Evolutionary conservation across 2,888 invertebrate genomes (phyloP).

Genomic region (Marronus borbonicus): DNA sequence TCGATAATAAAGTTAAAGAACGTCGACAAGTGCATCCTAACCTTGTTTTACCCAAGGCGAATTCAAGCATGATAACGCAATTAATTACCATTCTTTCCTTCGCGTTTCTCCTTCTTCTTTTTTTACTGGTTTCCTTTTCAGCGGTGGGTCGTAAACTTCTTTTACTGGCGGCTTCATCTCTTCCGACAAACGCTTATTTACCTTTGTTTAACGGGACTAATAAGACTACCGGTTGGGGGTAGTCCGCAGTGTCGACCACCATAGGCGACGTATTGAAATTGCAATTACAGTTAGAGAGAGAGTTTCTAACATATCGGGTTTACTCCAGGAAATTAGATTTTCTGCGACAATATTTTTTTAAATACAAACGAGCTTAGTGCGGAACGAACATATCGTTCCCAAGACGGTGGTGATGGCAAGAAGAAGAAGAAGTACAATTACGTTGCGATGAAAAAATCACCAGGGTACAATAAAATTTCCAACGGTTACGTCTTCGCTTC

Average conservation of each 20-base stretch:
- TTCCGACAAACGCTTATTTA: conserved; percentile 9
- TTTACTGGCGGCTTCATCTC: background rate
- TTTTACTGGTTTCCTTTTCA: background rate
- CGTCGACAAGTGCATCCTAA: conserved; percentile 31
- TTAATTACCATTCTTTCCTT: conserved; percentile 28
- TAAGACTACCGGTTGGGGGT: background rate
- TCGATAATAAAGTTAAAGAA: conserved; percentile 23
- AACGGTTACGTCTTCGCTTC: conserved; percentile 30
- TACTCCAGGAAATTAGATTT: conserved; percentile 27
- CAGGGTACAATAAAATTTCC: conserved; percentile 43
- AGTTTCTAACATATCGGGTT: conserved; percentile 9
- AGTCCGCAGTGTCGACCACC: conserved; percentile 10
- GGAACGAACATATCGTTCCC: conserved; percentile 40
- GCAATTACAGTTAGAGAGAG: conserved; percentile 26
- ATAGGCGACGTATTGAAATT: conserved; percentile 17
- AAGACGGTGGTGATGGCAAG: conserved; percentile 3
- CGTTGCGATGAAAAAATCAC: conserved; percentile 45
- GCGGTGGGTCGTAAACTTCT: background rate
- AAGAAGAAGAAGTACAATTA: conserved; percentile 43
- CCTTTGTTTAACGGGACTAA: conserved; percentile 23
- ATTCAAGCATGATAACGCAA: conserved; percentile 34
- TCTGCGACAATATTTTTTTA: conserved; percentile 30
- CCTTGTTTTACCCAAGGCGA: conserved; percentile 23
- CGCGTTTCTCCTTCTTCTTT: too few relatives aligned
- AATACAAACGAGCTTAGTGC: conserved; percentile 6